Evolutionary conservation across 2,113 vertebrate species (phyloP), one percentile per base, ranked within the genome.

Genomic region (Felis catus): DNA sequence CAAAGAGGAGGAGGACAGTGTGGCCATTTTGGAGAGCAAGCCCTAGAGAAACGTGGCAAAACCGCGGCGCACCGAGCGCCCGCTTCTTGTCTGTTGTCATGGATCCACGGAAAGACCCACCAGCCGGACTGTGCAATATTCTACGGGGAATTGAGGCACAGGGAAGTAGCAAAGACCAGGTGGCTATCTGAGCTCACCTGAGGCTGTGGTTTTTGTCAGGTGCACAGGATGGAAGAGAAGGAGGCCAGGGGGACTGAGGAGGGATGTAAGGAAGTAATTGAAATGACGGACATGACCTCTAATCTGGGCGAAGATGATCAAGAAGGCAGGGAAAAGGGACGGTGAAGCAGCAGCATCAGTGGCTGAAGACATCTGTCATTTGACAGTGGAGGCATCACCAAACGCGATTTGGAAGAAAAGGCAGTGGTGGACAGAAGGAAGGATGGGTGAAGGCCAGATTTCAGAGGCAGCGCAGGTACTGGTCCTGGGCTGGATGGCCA

Each of bases 231-330:
- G 23, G 27, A 68, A n/a, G 61, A 8, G 66, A 27, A 36, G 12
- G 48, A 73, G 7, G 21, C 78, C 51, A 15, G 48, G 13, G 13
- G 18, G 51, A 9, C 55, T 66, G n/a, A 79, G 39, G 10, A 65
- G 4, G 4, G 12, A 1, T 1, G 0, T 29, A 9, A 45, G 63
- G 21, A 66, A 27, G 73, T 1, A 48, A 27, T 3, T 12, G 1
- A n/a, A n/a, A 13, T 4, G 45, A 25, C 0, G 13, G 55, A 11
- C 21, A 2, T 7, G 65, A n/a, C 0, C 41, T 63, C 33, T 7
- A 1, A 16, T 2, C 33, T 0, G 25, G 70, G 36, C 18, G 18
- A 61, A 45, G 41, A 68, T 84, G 31, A 27, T 14, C 4, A 7
- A 16, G 66, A 65, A 48, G 9, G 45, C 10, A n/a, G 33, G 33